Conservation (phyloP, 2,113 vertebrate species). For the Hepsetus odoe region DNA sequence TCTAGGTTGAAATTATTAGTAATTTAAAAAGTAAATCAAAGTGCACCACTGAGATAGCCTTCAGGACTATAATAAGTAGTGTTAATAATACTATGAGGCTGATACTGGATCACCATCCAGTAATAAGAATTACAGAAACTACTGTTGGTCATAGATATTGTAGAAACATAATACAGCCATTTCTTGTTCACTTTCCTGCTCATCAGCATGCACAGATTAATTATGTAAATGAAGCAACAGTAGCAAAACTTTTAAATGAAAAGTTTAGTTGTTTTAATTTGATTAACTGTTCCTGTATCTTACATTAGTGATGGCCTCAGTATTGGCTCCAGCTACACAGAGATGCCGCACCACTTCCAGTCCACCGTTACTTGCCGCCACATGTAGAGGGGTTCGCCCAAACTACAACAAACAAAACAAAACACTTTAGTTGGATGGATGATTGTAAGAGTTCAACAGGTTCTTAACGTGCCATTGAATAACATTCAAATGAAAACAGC, state of each 20-base stretch:
- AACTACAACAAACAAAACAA: slow-evolving; percentile 72
- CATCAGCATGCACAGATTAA: no score
- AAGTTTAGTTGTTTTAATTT: no score
- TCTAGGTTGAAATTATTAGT: slow-evolving; percentile 3
- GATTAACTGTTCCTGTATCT: slow-evolving; percentile 62
- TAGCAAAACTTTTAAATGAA: neutral
- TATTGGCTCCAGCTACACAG: slow-evolving; percentile 88
- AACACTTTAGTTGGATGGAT: neutral
- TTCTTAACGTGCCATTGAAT: neutral
- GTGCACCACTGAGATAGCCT: neutral
- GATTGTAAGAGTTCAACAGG: neutral
- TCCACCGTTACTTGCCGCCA: slow-evolving; percentile 90
- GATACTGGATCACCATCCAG: neutral
- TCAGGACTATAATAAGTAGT: neutral
- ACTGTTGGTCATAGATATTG: neutral
- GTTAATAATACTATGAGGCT: neutral
- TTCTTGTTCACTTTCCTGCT: neutral
- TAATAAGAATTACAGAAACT: neutral
- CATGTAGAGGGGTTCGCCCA: slow-evolving; percentile 89
- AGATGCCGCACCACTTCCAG: slow-evolving; percentile 93
- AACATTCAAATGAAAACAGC: neutral
- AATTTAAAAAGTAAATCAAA: no score
- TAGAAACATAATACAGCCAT: no score
- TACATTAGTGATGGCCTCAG: slow-evolving; percentile 88
- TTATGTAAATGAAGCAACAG: neutral